Evolutionary conservation across 2,888 invertebrate species (phyloP), one percentile per base, ranked within the genome.

Genomic region (Ophion obscuratus): DNA sequence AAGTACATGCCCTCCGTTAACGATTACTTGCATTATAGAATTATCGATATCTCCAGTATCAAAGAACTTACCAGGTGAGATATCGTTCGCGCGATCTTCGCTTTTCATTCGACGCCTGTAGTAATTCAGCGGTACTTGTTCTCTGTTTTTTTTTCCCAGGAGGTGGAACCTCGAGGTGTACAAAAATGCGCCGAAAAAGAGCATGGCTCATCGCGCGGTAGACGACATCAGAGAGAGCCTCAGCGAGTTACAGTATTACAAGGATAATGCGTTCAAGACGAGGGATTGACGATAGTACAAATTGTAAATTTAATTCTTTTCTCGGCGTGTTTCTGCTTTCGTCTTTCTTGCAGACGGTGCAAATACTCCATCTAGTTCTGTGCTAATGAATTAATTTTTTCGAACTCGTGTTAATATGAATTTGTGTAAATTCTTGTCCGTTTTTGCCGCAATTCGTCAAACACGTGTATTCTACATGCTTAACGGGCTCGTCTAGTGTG

Each of bases 41-140:
- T 98, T 67, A 96, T 99, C 87, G 99, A 99, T 95, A 98, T 99
- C 2, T 98, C 97, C 57, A 96, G 97, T 0, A 94, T 99, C 24
- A 99, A 99, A 93, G 99, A 99, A 94, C 93, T 99, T 36, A 93
- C 94, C 88, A 94, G 91, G 95, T 94, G 76, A 84, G 64, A 57
- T 36, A 64, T 40, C 76, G 67, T 77, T 88, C 85, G 4, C 17
- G 10, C 40, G 3, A 44, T 64, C 6, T 40, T 4, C 24, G 27
- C 5, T 61, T 53, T 53, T 9, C 11, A 10, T 66, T 31, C 24
- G 2, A 31, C 10, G 2, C n/a, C 62, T 6, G 47, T 61, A 24
- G 24, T 24, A 53, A 31, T 2, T 57, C 27, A 20, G 27, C 7
- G 7, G 24, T 5, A 9, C 9, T 40, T 20, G 17, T 40, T 47